Evolutionary conservation across 2,888 invertebrate species (phyloP).

Genomic region (Gryllus longicercus): DNA sequence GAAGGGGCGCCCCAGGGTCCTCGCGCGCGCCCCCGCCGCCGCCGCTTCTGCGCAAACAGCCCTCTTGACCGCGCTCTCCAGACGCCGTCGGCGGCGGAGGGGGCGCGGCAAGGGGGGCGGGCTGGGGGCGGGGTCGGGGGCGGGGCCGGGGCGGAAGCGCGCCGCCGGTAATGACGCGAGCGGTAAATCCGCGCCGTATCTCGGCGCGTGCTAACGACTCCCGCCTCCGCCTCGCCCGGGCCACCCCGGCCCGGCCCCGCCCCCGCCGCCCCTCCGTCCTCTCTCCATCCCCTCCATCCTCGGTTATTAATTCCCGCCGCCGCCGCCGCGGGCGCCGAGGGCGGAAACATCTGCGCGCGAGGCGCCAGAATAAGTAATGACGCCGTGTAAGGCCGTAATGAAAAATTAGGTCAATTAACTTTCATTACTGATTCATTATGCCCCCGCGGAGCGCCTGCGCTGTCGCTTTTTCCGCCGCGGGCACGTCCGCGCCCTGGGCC

Average conservation of each 20-base stretch:
- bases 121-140: background rate
- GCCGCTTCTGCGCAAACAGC: background rate
- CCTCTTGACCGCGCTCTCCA: slow-evolving; percentile 2
- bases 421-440: slow-evolving; percentile 39
- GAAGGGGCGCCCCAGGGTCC: no score
- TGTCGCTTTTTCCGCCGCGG: background rate
- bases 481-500: slow-evolving; percentile 32
- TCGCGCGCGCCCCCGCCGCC: background rate
- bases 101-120: background rate
- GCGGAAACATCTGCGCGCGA: slow-evolving; percentile 19
- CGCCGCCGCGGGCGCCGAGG: background rate
- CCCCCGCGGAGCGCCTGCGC: slow-evolving; percentile 28
- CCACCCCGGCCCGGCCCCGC: background rate
- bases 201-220: slow-evolving; percentile 18
- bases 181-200: slow-evolving; percentile 17
- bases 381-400: slow-evolving; percentile 33
- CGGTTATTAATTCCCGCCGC: slow-evolving; percentile 20
- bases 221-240: background rate
- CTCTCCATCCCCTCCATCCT: background rate
- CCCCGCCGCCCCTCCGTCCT: background rate
- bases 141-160: slow-evolving; percentile 1
- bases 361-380: slow-evolving; percentile 36
- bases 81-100: background rate
- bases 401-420: slow-evolving; percentile 39
- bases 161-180: slow-evolving; percentile 7